Conservation (phyloP, 92 coral and sea anemone species). For the Diadumene lineata region DNA sequence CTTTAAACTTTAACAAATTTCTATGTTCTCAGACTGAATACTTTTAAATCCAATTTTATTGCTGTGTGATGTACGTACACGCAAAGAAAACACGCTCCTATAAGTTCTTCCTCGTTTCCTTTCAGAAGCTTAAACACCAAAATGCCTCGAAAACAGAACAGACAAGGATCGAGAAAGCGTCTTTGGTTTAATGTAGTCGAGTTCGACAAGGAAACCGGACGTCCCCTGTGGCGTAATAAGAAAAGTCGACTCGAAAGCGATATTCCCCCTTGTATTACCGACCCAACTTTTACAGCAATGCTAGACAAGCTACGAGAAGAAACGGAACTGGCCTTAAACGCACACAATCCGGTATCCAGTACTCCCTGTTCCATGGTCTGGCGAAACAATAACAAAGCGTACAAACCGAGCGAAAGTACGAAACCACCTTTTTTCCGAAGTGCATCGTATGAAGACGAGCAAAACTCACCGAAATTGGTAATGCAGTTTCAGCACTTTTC, state of each 20-base stretch:
- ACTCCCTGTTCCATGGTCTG: conserved; percentile 20
- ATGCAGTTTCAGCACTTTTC: conserved; percentile 36
- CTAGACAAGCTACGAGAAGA: conserved; percentile 27
- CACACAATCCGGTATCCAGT: background rate
- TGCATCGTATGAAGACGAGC: background rate
- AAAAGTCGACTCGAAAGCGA: conserved; percentile 16
- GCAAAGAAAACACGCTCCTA: too few relatives aligned
- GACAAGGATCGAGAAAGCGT: conserved; percentile 22
- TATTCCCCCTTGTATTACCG: conserved; percentile 23
- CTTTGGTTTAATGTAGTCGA: conserved; percentile 41
- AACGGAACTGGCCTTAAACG: conserved; percentile 4
- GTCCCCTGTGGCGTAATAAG: conserved; percentile 36
- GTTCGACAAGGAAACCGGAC: conserved; percentile 33
- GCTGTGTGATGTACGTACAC: too few relatives aligned
- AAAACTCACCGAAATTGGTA: conserved; percentile 5
- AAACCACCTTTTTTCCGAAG: conserved; percentile 11
- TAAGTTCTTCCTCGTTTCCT: background rate
- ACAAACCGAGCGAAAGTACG: background rate
- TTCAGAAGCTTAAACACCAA: background rate
- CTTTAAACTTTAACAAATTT: too few relatives aligned
- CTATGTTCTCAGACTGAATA: too few relatives aligned
- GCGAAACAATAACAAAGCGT: background rate
- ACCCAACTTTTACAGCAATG: conserved; percentile 23
- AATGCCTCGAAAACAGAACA: conserved; percentile 32
- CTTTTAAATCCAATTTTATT: too few relatives aligned